Evolutionary conservation across 2,888 invertebrate species (phyloP), one percentile per base, ranked within the genome.

Genomic region (Phyto melanocephala): DNA sequence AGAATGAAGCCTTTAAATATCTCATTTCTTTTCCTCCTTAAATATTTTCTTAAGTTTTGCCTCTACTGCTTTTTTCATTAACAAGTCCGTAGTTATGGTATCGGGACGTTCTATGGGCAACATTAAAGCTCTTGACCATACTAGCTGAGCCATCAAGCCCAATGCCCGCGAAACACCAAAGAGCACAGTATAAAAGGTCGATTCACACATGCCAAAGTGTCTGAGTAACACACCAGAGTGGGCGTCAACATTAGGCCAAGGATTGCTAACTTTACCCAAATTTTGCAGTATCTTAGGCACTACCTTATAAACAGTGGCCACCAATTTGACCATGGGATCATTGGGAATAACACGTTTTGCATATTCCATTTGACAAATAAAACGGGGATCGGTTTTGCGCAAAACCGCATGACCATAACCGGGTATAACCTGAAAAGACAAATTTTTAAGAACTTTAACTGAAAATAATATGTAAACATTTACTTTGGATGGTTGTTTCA

Each of bases 231-330:
- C 95, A 68, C 96, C 96, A 75, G 95, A 96, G 91, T 96, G 96
- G 50, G 96, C 96, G 90, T 97, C 96, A 83, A 97, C 96, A 91
- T 97, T 96, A 71, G 96, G 96, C 95, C 95, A 97, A 40, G 96
- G 96, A 92, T 97, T 97, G 92, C 95, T 94, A 13, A 96, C 96
- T 91, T 96, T 96, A 81, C 96, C 96, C 79, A 94, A 94, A 87
- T 94, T 94, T 85, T 94, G 92, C 20, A 96, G 93, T 84, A 96
- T 93, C 80, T 94, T 94, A 5, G 96, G 96, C 8, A 95, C 95
- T 50, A 96, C 92, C 90, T 95, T 94, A 93, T 94, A 96, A 2
- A 96, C 91, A 87, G 94, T 93, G 8, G 95, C 93, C 15, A 96
- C 96, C 81, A 96, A 91, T 92, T 93, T 90, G 91, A 96, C 95